Base-by-base conservation (phyloP, 2,797 vertebrate species). In the Sebastes ruberrimus region DNA sequence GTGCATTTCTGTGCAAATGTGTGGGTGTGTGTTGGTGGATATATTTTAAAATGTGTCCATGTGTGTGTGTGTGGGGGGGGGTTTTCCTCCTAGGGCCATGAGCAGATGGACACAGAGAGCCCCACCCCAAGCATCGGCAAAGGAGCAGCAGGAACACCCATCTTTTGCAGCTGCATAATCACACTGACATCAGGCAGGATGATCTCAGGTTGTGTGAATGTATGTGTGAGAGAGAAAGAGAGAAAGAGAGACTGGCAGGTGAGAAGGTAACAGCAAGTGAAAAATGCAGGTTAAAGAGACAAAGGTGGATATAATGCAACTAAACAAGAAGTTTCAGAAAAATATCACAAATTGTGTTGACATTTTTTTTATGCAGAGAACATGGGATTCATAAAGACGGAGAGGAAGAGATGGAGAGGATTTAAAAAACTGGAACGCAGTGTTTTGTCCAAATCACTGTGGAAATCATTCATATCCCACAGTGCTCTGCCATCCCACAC, bases 151-250 rank as follows among this genome's bases (percentile, higher is more conserved):
- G 80, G 57, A 91, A 90, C 88, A 87, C 84, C 86, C 89, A 85
- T 88, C 81, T 80, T 86, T 76, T 90, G 74, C 91, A 91, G 90
- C 91, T 93, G 91, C 88, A 84, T 85, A 76, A 85, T 88, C 83
- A 85, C 80, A 78, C 64, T 81, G 86, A 92, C 84, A 90, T 87
- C 65, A 90, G 66, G 32, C 65, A 63, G 35, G 78, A 84, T 82
- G 82, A 87, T 86, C 78, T 88, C 68, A 84, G 62, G 46, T 35
- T 78, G 76, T 67, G 68, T 80, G 78, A 57, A 64, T 71, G 28
- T 67, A 52, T 38, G 13, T 69, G 66, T 35, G 61, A 33, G 27
- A 52, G 6, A 52, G 14, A 49, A 35, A n/a, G 22, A 55, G 49
- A 53, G 28, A 57, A 4, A 23, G 22, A 30, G 59, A 13, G 25